phyloP scores from a whole-genome alignment of 2,888 invertebrate species.

The Ophion costatus region DNA sequence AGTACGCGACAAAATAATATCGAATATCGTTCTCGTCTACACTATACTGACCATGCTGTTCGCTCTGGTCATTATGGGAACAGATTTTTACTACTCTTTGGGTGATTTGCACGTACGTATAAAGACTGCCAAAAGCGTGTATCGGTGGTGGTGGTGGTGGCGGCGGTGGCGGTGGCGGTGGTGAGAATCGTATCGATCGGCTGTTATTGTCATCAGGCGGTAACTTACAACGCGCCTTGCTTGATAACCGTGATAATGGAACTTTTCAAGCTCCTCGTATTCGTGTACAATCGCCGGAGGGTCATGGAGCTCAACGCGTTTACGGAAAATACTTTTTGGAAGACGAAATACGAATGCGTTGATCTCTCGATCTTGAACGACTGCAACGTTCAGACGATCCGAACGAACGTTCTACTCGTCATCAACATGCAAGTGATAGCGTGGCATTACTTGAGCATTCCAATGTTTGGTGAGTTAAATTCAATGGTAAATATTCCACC shows the following conservation, averaged over 20 bases:
- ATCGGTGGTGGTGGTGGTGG: too few species aligned
- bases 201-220: constrained; percentile 55
- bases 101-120: constrained; percentile 67
- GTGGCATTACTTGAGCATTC: constrained; percentile 68
- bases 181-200: neutral
- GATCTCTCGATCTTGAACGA: constrained; percentile 65
- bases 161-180: too few species aligned
- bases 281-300: constrained; percentile 63
- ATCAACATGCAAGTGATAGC: constrained; percentile 64
- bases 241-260: constrained; percentile 64
- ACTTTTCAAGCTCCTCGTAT: constrained; percentile 65
- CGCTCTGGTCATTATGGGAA: constrained; percentile 60
- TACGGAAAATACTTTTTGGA: constrained; percentile 69
- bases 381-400: constrained; percentile 64
- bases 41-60: constrained; percentile 65
- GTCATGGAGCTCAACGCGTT: constrained; percentile 69
- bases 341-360: constrained; percentile 55
- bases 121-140: neutral
- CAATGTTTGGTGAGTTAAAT: constrained; percentile 69
- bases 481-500: too few species aligned
- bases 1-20: constrained; percentile 64
- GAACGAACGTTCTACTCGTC: constrained; percentile 51
- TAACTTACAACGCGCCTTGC: constrained; percentile 66
- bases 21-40: constrained; percentile 65
- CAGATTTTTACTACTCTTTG: constrained; percentile 69